Base-by-base conservation (phyloP, 2,113 vertebrate genomes). In the Gambusia affinis region DNA sequence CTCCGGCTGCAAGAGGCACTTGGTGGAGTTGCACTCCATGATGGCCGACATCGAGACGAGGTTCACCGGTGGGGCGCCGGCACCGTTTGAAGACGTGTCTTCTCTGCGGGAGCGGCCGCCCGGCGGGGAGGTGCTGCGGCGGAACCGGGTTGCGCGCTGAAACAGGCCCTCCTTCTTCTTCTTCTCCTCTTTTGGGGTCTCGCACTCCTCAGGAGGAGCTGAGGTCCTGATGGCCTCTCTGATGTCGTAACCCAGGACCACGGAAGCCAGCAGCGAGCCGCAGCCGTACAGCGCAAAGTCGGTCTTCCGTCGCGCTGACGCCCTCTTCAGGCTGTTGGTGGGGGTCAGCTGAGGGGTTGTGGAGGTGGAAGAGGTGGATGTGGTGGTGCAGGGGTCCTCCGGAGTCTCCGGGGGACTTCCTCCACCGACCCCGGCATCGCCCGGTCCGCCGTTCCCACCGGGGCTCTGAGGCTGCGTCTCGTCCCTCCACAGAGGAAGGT, bases 401-500 rank as follows among this genome's bases (percentile, higher is more conserved):
- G 87, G 80, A 80, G 89, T 93, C 79, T 97, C 96, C 0, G 82
- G 70, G 3, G 91, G 88, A 47, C 84, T 82, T 1, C 42, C 87
- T 19, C 70, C 28, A 14, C 79, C 80, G 6, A 31, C 47, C 3
- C 91, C 83, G 11, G 75, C 87, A 30, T 97, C 95, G 67, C 93
- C 92, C 8, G 30, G 68, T 51, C 80, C 88, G 28, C 80, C 65
- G 22, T 73, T 80, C 3, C 81, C 90, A 0, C 27, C 61, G 11
- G 83, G 75, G 82, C 82, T 83, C 80, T 89, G 91, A 64, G 91
- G 81, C 84, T 85, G 89, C 88, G 93, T 96, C 88, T 96, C 95
- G 30, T 97, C 97, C 87, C 95, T 95, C 93, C 96, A 96, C 87
- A 95, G 96, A 96, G 97, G 96, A 95, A 96, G 96, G 91, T 97